These are phyloP conservation scores for Decapterus maruadsi DNA, from an alignment of 2,797 vertebrate species.

Conservation along the genomic window DNA sequence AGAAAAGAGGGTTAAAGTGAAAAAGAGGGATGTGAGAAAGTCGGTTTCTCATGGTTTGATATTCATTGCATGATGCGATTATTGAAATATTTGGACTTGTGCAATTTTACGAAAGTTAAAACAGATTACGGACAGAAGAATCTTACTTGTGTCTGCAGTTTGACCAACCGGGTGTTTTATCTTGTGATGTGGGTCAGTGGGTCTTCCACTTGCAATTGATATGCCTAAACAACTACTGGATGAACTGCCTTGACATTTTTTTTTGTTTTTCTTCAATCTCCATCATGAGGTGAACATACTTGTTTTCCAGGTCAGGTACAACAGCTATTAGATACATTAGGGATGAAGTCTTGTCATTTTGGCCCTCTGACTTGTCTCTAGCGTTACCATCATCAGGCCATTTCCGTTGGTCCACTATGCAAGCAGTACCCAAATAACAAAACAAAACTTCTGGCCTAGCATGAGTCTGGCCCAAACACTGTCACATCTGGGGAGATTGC, in stretches of 20 bases:
- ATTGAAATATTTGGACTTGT: slow-evolving; percentile 44
- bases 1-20: slow-evolving; percentile 3
- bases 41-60: slow-evolving; percentile 49
- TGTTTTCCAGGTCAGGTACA: neutral
- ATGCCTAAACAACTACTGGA: neutral
- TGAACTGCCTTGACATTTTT: neutral
- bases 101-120: slow-evolving; percentile 31
- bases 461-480: no score
- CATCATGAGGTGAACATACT: neutral
- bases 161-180: neutral
- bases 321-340: no score
- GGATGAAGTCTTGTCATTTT: no score
- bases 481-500: no score
- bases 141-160: neutral
- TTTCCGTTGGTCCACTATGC: no score
- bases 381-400: no score
- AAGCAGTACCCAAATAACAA: no score
- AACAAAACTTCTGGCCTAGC: no score
- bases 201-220: slow-evolving; percentile 11
- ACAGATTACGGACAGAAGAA: slow-evolving; percentile 19
- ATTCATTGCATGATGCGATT: slow-evolving; percentile 26
- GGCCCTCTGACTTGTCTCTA: no score
- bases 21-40: slow-evolving; percentile 33
- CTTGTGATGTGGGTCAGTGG: neutral
- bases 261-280: neutral